Evolutionary conservation across 2,888 invertebrate genomes (phyloP).

Genomic region (Chloromyia formosa): DNA sequence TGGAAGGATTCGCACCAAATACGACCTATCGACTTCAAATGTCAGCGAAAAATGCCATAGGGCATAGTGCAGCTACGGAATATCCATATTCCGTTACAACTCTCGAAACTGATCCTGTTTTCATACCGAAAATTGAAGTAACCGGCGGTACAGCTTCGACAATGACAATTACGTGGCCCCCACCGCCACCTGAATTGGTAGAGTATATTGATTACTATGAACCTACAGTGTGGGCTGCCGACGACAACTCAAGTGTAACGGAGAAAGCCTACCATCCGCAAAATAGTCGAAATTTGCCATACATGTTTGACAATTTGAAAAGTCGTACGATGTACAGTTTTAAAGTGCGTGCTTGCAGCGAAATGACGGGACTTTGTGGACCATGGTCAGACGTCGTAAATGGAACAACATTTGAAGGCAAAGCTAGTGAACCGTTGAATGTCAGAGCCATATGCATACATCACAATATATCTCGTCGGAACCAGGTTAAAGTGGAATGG

Average conservation of each 20-base stretch:
- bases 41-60: conserved; percentile 73
- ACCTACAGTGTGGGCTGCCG: conserved; percentile 71
- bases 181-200: conserved; percentile 72
- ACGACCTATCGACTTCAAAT: conserved; percentile 75
- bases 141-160: conserved; percentile 74
- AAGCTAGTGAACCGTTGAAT: conserved; percentile 77
- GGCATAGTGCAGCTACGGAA: conserved; percentile 67
- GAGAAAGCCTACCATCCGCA: conserved; percentile 73
- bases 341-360: conserved; percentile 82
- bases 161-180: conserved; percentile 82
- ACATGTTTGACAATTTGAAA: conserved; percentile 79
- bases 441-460: conserved; percentile 73
- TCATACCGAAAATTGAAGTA: conserved; percentile 80
- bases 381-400: conserved; percentile 80
- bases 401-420: conserved; percentile 85
- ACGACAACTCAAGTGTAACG: conserved; percentile 64
- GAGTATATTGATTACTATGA: conserved; percentile 81
- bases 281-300: conserved; percentile 73
- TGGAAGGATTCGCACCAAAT: conserved; percentile 71
- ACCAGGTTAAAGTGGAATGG: conserved; percentile 78
- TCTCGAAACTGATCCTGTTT: conserved; percentile 76
- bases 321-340: conserved; percentile 84
- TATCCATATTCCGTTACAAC: conserved; percentile 70
- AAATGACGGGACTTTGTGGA: conserved; percentile 79
- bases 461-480: conserved; percentile 66